Evolutionary conservation across 2,797 vertebrate genomes (phyloP), one percentile per base, ranked within the genome.

Genomic region (Thripadectes ignobilis): DNA sequence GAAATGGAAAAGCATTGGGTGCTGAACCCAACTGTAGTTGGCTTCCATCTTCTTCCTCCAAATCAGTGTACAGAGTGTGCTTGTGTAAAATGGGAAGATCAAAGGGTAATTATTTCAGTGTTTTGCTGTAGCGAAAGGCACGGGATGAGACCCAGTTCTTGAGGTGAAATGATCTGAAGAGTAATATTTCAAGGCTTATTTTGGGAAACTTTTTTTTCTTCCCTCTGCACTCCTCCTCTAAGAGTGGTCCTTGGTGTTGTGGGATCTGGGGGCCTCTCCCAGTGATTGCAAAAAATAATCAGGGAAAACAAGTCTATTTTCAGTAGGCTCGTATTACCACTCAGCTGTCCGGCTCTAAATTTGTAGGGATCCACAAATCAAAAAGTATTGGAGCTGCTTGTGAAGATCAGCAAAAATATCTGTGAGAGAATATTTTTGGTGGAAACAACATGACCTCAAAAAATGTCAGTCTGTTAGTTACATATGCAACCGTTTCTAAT

Each of bases 341-440:
- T 93, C 94, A 95, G 91, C 96, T 96, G 94, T 91, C 76, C 46
- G 38, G 78, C 48, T 78, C 88, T 95, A 95, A 91, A 93, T 89
- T 62, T 78, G 36, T 62, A 75, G 73, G 68, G 72, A 85, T 61
- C 62, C 16, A 13, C 41, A 67, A 77, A 92, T 92, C 81, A 62
- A n/a, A 71, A 85, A 68, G 43, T 74, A 14, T 68, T 78, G 24
- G 62, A 85, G 41, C 65, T 82, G 32, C 72, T 85, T 81, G 30
- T 80, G 85, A 91, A 81, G 69, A 78, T 77, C 27, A 88, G 23
- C 73, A 68, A 88, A 92, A 94, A 85, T 91, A 95, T 41, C 48
- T 30, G 7, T 21, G 71, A 46, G 67, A 27, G 68, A 48, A 3
- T 94, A 85, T 87, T 94, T 92, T 67, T 80, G 63, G 41, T 77